Evolutionary conservation across 2,888 invertebrate species (phyloP), one percentile per base, ranked within the genome.

Genomic region (Hirtodrosophila trivittata): DNA sequence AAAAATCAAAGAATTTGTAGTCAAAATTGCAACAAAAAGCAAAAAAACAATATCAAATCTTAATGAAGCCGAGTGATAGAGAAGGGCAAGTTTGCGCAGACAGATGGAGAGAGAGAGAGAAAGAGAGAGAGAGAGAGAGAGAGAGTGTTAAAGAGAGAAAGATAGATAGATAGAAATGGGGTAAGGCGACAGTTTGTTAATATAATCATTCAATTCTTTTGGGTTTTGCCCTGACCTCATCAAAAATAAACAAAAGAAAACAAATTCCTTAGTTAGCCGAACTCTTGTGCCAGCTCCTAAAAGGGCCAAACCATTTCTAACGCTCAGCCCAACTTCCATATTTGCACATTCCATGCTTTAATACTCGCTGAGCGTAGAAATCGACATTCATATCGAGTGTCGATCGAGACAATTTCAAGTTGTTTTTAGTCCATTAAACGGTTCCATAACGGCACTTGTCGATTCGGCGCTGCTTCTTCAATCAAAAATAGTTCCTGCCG

Each of bases 1-100:
- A 68, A 68, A 76, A 73, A 73, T 73, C 73, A 73, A 76, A 73
- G 73, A 77, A 83, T 80, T 80, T 72, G 77, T 81, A 75, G 77
- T 80, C 78, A 83, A 80, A 72, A 68, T 30, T 52, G 47, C 25
- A 46, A 32, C 37, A 46, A 37, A 14, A 67, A 37, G 46, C 30
- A 41, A 41, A 16, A 30, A 35, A 47, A 30, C 26, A 32, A 65
- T 52, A 59, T 51, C 43, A 72, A 67, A 68, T 41, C 47, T 66
- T n/a, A n/a, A n/a, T 67, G 12, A 42, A 58, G 47, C 37, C 38
- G 38, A 30, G 38, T 50, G 28, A 56, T 8, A 50, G 38, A 10
- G 9, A 38, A 9, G 21, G 30, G 54, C 21, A 30, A 18, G 43
- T 4, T 4, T 4, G 6, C 25, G 6, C 25, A 25, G 7, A 4